A percentile compares a stretch with the other conserved stretches of the same genome.
Conservation (phyloP, 2,113 vertebrate species). For the Athene cunicularia region DNA sequence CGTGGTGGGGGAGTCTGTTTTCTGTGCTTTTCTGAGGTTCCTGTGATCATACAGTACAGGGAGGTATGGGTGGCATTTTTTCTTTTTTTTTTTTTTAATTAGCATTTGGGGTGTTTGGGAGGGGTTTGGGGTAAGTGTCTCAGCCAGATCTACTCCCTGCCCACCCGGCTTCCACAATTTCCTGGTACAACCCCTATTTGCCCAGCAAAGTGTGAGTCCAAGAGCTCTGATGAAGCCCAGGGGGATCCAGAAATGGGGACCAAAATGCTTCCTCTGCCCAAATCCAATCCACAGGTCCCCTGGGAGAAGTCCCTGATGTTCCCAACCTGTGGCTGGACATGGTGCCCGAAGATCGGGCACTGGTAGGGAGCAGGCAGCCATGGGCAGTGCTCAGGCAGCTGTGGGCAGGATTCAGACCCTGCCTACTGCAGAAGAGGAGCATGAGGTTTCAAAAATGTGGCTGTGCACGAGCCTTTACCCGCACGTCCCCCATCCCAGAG, state of each 20-base stretch:
- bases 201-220: not conserved
- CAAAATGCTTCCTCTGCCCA: not conserved
- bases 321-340: rapidly evolving
- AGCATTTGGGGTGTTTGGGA: not conserved
- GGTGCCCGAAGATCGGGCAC: rapidly evolving
- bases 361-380: rapidly evolving
- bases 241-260: not conserved
- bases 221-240: not conserved
- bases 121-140: not conserved
- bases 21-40: not conserved
- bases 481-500: rapidly evolving
- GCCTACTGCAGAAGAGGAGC: not conserved
- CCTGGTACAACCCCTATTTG: rapidly evolving
- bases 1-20: not conserved
- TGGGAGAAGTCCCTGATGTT: not conserved
- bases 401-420: not conserved
- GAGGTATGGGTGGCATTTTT: not conserved
- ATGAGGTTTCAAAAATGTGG: not conserved
- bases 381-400: rapidly evolving
- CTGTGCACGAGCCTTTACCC: not conserved
- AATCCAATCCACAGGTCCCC: not conserved
- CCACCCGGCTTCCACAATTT: not conserved
- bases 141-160: not conserved
- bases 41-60: not conserved
- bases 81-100: not conserved